Percentiles rank a stretch among this genome's conserved stretches.
These are phyloP conservation scores for Picathartes gymnocephalus DNA, from an alignment of 2,113 vertebrate species.

Conservation along the genomic window DNA sequence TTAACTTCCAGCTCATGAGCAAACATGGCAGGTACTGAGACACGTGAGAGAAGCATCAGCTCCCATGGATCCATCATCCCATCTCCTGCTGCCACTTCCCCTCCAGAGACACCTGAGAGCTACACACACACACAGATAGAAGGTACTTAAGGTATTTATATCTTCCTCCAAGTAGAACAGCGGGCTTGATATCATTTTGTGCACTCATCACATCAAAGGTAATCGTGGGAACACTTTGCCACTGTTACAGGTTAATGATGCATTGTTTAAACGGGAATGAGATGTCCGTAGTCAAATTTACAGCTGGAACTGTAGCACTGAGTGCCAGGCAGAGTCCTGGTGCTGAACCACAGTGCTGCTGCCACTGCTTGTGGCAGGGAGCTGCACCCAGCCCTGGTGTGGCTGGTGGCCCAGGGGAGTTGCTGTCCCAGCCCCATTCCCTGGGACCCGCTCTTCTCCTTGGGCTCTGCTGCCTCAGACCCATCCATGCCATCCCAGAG, in stretches of 20 bases:
- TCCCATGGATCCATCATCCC: not conserved
- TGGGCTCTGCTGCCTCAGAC: not conserved
- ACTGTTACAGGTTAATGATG: slow-evolving; percentile 11
- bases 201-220: not conserved
- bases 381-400: not conserved
- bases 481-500: not conserved
- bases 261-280: slow-evolving; percentile 9
- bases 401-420: not conserved
- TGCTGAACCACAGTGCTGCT: not conserved
- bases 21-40: not conserved
- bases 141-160: not conserved
- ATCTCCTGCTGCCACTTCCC: not conserved
- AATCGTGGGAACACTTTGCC: not conserved
- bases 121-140: fast-evolving
- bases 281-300: not conserved
- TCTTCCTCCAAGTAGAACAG: not conserved
- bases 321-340: not conserved
- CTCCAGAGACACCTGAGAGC: not conserved
- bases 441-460: not conserved
- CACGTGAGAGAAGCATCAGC: not conserved
- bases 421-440: not conserved
- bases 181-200: not conserved
- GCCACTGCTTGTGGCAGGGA: not conserved
- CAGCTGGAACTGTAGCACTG: not conserved
- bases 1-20: not conserved